Evolutionary conservation across 2,888 invertebrate genomes (phyloP), one percentile per base, ranked within the genome.

Genomic region (Dasypogon diadema): DNA sequence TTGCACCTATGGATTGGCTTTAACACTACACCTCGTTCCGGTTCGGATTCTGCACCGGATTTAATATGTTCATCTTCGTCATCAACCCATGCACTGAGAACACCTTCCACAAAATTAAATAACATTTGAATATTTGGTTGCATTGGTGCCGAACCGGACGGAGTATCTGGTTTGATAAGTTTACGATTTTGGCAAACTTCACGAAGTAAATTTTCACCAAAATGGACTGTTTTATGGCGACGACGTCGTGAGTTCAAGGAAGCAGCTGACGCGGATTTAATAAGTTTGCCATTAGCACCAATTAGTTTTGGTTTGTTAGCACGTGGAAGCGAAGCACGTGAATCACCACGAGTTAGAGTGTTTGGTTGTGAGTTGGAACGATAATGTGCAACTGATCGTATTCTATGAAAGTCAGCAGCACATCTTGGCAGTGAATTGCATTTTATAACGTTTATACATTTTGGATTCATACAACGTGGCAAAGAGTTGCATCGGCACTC

Each of bases 81-180:
- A 76, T 92, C 92, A 22, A 92, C 92, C 93, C 93, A 93, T 63
- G 93, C 92, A 83, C 93, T 93, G 78, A 93, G 85, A 73, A 93
- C 93, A 80, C 91, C 91, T 84, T 93, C 93, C 80, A 93, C 93
- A 83, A 93, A 93, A 86, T 92, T 92, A 86, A 93, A 93, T 81
- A 93, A 87, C 86, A 93, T 92, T 85, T 93, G 93, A 63, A 93
- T 93, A 85, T 93, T 92, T 72, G 92, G 91, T 84, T 92, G 91
- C 88, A 92, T 84, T 73, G 85, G 85, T 78, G 85, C 84, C 77
- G 85, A 85, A 75, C 85, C 85, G 81, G 85, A 85, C 80, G 86
- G 85, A 79, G 80, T 80, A 79, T 84, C 85, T 79, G 87, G 87
- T 78, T 87, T 87, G 77, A 87, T 87, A 72, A 89, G 83, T 81